Evolutionary conservation across 2,888 invertebrate genomes (phyloP), one percentile per base, ranked within the genome.

Genomic region (Sphinx pinastri): DNA sequence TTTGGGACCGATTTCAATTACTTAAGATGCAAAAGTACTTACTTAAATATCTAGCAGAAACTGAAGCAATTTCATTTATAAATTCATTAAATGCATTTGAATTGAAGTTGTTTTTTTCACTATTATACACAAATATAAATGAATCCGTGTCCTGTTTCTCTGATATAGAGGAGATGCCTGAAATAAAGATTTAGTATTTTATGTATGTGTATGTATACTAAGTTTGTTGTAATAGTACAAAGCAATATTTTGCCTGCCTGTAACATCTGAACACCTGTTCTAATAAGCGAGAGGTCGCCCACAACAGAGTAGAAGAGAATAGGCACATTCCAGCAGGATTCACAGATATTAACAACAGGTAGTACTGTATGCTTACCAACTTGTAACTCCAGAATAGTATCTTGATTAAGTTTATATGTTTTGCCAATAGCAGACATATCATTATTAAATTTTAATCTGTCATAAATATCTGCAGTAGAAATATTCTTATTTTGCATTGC

Each of bases 111-210:
- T 73, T 71, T 7, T 71, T 79, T 31, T 84, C 77, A 72, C 88
- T 88, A 71, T 93, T 86, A 75, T 94, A 93, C 3, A 88, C 79
- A 80, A 94, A 92, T 72, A 94, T 88, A 67, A 94, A 91, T 12
- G 93, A 92, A 8, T 89, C 92, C 0, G 91, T 81, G 70, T 91
- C 92, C 81, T 91, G 82, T 70, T 76, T 88, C 67, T 88, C 81
- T 73, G 84, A 88, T 80, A 93, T 90, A 74, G 91, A 87, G 60
- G 87, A 84, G 73, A 94, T 84, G 38, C 91, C 94, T 94, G 82
- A 68, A 54, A 68, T 54, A 57, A 25, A 3, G 57, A 4, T 54
- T 54, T 13, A 4, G 2, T 55, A 55, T n/a, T n/a, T 45, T n/a
- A 45, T 13, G n/a, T 66, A 10, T 2, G 13, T 7, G 10, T 66